Evolutionary conservation across 2,797 vertebrate genomes (phyloP).

Genomic region (Muscicapa striata): DNA sequence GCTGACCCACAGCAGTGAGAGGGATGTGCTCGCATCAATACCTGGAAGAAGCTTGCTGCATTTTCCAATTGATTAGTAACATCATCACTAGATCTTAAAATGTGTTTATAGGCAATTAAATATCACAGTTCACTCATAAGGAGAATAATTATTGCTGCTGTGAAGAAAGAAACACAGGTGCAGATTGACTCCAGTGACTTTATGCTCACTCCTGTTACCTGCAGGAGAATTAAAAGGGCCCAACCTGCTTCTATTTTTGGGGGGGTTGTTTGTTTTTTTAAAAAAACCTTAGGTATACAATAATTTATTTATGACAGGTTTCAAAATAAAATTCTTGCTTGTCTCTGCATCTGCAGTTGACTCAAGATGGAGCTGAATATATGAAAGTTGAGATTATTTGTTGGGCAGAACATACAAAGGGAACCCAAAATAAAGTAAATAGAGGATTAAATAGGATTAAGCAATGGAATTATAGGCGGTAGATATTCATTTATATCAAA

Average conservation of each 20-base stretch:
- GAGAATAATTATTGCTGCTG: background rate
- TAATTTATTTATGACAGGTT: background rate
- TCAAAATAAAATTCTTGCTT: background rate
- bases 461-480: background rate
- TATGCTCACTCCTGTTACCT: background rate
- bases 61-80: background rate
- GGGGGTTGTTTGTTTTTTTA: fast-evolving
- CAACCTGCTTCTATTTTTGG: background rate
- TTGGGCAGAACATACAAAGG: background rate
- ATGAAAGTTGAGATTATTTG: background rate
- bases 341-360: background rate
- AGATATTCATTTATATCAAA: background rate
- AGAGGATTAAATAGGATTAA: background rate
- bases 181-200: background rate
- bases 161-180: background rate
- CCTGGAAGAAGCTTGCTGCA: background rate
- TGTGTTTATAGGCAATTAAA: constrained; percentile 43
- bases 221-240: background rate
- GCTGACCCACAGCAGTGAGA: background rate
- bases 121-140: background rate
- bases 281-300: background rate
- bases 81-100: constrained; percentile 15
- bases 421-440: constrained; percentile 13
- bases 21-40: fast-evolving
- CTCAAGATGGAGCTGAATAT: background rate